Conservation (phyloP, 1,140 invertebrate genomes). For the Drosophila malerkotliana region DNA sequence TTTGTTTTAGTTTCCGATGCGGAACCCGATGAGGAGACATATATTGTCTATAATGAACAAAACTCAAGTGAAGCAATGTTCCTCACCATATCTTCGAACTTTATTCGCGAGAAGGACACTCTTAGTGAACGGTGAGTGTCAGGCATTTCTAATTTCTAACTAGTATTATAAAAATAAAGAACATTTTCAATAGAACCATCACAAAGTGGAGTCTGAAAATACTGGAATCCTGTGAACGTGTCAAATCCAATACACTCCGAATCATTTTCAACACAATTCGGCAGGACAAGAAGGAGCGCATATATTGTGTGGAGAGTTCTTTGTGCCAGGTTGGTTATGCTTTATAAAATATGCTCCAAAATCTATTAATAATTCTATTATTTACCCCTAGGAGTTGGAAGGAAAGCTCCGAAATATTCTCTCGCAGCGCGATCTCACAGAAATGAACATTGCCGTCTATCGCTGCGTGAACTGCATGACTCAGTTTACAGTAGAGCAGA, state of each 20-base stretch:
- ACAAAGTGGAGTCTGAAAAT: constrained; percentile 86
- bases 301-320: constrained; percentile 85
- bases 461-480: constrained; percentile 87
- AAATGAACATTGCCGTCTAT: constrained; percentile 85
- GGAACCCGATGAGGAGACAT: constrained; percentile 75
- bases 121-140: constrained; percentile 67
- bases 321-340: constrained; percentile 85
- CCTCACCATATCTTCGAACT: constrained; percentile 75
- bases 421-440: constrained; percentile 84
- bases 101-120: constrained; percentile 79
- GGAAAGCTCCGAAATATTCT: constrained; percentile 84
- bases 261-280: constrained; percentile 87
- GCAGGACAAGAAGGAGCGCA: constrained; percentile 85
- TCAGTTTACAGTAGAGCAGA: constrained; percentile 86
- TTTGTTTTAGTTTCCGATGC: constrained; percentile 67
- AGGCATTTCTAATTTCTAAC: too few relatives aligned
- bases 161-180: neutral
- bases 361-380: neutral
- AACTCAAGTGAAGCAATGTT: constrained; percentile 72
- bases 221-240: constrained; percentile 85
- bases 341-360: neutral
- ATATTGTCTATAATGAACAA: constrained; percentile 66
- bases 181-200: constrained; percentile 83
- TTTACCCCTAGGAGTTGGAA: constrained; percentile 84
- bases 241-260: constrained; percentile 85